These are phyloP conservation scores for Hystrix cristata DNA, from an alignment of 2,113 vertebrate genomes.

Conservation along the genomic window DNA sequence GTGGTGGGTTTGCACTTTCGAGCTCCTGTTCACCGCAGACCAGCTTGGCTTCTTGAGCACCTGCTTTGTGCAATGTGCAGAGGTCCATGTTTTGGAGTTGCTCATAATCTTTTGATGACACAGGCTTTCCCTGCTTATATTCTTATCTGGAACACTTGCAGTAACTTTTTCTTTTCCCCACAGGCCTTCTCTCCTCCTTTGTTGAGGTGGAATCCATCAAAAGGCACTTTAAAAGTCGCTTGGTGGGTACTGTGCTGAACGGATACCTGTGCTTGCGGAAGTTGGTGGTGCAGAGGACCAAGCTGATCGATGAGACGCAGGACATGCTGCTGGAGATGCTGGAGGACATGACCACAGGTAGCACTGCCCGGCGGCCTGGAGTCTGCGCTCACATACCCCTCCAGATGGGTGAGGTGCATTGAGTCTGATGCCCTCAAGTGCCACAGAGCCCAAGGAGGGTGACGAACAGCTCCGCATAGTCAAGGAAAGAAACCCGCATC, in stretches of 20 bases:
- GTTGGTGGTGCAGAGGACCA: conserved; percentile 98
- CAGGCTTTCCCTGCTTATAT: not conserved
- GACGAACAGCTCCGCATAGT: not conserved
- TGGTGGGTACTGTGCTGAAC: conserved; percentile 98
- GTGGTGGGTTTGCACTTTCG: not conserved
- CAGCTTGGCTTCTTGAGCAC: not conserved
- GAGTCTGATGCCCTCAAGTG: not conserved
- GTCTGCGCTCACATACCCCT: fast-evolving
- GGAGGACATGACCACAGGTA: conserved; percentile 99
- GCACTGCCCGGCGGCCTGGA: fast-evolving
- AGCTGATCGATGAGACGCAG: conserved; percentile 98
- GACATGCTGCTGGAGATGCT: conserved; percentile 99
- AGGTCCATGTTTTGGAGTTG: conserved; percentile 13
- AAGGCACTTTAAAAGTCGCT: conserved; percentile 97
- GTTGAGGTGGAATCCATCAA: conserved; percentile 99
- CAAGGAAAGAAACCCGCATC: not conserved
- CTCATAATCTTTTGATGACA: not conserved
- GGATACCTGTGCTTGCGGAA: conserved; percentile 98
- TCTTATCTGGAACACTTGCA: not conserved
- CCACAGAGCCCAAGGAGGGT: not conserved
- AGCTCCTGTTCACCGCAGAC: not conserved
- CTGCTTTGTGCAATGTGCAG: not conserved
- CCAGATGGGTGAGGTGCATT: not conserved
- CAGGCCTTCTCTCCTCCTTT: conserved; percentile 97
- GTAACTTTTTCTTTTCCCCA: not conserved